phyloP scores from a whole-genome alignment of 2,797 vertebrate species.

The Sebastes baramenuke region DNA sequence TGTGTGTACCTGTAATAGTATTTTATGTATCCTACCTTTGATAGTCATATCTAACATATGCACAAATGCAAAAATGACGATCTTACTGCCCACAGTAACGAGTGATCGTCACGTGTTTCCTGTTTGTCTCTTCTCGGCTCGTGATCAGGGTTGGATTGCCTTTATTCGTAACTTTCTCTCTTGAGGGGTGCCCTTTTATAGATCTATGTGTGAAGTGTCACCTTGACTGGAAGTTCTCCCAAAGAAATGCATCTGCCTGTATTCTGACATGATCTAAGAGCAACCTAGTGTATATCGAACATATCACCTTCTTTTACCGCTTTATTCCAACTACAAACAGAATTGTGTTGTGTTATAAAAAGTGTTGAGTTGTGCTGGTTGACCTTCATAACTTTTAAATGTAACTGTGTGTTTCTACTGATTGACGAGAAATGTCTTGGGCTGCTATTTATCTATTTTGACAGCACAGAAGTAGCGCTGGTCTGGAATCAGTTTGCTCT shows the following conservation, averaged over 20 bases:
- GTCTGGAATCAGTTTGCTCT: constrained; percentile 60
- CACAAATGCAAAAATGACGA: constrained; percentile 18
- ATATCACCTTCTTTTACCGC: constrained; percentile 33
- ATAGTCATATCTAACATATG: constrained; percentile 18
- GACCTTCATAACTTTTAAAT: constrained; percentile 41
- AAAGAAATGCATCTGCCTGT: constrained; percentile 69
- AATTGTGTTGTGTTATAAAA: constrained; percentile 18
- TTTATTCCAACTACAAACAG: constrained; percentile 8
- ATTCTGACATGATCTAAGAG: constrained; percentile 60
- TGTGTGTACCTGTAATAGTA: constrained; percentile 24
- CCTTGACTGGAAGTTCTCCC: constrained; percentile 50
- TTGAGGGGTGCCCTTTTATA: constrained; percentile 45
- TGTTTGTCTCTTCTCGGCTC: constrained; percentile 46
- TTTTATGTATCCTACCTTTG: constrained; percentile 36
- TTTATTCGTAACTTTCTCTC: constrained; percentile 61
- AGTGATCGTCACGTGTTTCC: constrained; percentile 8
- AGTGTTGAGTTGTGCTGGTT: constrained; percentile 38
- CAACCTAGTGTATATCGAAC: constrained; percentile 50
- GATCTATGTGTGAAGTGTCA: constrained; percentile 38
- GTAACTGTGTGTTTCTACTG: constrained; percentile 59
- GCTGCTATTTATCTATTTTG: constrained; percentile 41
- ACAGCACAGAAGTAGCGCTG: constrained; percentile 39
- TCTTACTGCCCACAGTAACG: background rate
- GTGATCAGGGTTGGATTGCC: constrained; percentile 62
- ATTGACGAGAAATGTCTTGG: constrained; percentile 28